Evolutionary conservation across 2,888 invertebrate genomes (phyloP), one percentile per base, ranked within the genome.

Genomic region (Xylota segnis): DNA sequence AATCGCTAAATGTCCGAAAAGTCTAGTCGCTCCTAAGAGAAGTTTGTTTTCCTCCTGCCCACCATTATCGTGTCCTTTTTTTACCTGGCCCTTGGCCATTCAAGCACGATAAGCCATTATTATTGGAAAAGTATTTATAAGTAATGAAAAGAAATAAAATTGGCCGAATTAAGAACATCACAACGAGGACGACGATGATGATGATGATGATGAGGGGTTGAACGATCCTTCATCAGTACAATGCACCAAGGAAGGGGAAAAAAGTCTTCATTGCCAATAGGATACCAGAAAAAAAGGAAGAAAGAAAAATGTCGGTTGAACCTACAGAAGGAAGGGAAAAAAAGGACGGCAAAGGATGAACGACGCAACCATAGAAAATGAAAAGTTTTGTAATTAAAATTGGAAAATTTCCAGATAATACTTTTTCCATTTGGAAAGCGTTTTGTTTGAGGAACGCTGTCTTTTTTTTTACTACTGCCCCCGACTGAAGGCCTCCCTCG

Each of bases 331-430:
- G 29, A 50, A 29, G 45, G 50, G 59, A 29, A 50, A 29, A 56
- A 59, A 68, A 29, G 32, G 16, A 65, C 45, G 23, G 29, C 61
- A 18, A 75, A 50, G 29, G 34, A 61, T 63, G 71, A 88, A 77
- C 87, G 87, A 81, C 88, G 88, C 89, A 87, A 88, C 89, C 88
- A 78, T 79, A 79, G 87, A 88, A 90, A 90, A 90, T 89, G 88
- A 91, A 91, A 91, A 90, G 91, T 90, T 90, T 90, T 90, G 90
- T 90, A 90, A 90, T 90, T 90, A 90, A 90, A 90, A 90, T 90
- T 91, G 90, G 88, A 89, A 89, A 90, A 89, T 88, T 88, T 88
- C 78, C 87, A 88, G 88, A 89, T 88, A 87, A 88, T 87, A 70
- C 83, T 79, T 87, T 78, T 87, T 56, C 37, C 66, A 72, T 83